Evolutionary conservation across 2,888 invertebrate species (phyloP), one percentile per base, ranked within the genome.

Genomic region (Blastobasis lacticolella): DNA sequence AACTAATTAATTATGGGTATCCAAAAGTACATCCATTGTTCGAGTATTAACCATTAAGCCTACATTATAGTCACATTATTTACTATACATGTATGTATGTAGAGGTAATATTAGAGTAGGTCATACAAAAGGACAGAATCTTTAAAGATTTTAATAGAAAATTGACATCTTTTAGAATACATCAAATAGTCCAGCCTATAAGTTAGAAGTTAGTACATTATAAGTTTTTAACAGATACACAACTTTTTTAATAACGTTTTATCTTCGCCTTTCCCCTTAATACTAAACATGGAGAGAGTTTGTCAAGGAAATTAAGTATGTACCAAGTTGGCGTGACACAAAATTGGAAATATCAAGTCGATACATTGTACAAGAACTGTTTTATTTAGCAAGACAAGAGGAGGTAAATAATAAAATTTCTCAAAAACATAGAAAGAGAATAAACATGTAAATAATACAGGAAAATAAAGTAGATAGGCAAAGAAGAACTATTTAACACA

Each of bases 41-140:
- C 59, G 64, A 71, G 69, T 73, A 72, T 61, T 73, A 57, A 59
- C 50, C 56, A 37, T 58, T 63, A 64, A 74, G 57, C 67, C 69
- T 75, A 79, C 66, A 68, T 63, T 71, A 69, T 67, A 62, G 57
- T 58, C 60, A 64, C 58, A 64, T 63, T 63, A 68, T 63, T 65
- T 61, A 61, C 67, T 63, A 71, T 75, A 73, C 68, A 77, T 77
- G 78, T 79, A 84, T 83, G 86, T 85, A 86, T 83, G 84, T 82
- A 87, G 84, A 87, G 83, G 56, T 54, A 59, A 23, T 23, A 23
- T 23, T 23, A 23, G 23, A 23, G 54, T 38, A 51, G 56, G 47
- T 56, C 23, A 65, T 64, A 62, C 55, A 62, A 64, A 63, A 68
- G 54, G 57, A 67, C 55, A 70, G 61, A 60, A 49, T 58, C 51